Evolutionary conservation across 2,113 vertebrate species (phyloP), one percentile per base, ranked within the genome.

Genomic region (Tichodroma muraria): DNA sequence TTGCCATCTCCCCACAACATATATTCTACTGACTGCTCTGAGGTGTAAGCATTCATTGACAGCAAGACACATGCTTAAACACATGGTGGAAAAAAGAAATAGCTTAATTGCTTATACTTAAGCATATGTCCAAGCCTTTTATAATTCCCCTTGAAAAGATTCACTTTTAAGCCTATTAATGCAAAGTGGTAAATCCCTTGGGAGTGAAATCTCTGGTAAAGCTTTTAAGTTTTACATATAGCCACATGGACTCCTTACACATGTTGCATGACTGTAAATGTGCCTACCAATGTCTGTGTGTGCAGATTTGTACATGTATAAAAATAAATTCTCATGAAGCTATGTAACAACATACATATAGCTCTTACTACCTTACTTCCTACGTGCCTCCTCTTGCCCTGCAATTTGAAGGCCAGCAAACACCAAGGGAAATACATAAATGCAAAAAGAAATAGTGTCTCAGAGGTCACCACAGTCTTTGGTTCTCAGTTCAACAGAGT

Each of bases 261-360:
- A 2, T 11, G 3, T 38, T 52, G 9, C 4, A 30, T 68, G 28
- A 64, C 37, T 68, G 44, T 16, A 17, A 50, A 27, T 15, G 3
- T 49, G 5, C 2, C 0, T 18, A 20, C 38, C 1, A 1, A 13
- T 61, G 66, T 83, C 11, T 86, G 3, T 27, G 10, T 42, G 2
- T 27, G 23, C 28, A 20, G 11, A 35, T 52, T 44, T 40, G 35
- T 30, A 42, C 4, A 7, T 7, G 12, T 11, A 23, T 30, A 9
- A 56, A 78, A 80, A 47, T n/a, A 37, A 27, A 35, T 35, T 56
- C 23, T 64, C 30, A 33, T 61, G 6, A 72, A 90, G 17, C 11
- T 56, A 2, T n/a, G 2, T 35, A 47, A 61, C 4, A 31, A 37
- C 11, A 28, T 25, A 44, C 8, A 40, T 37, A 22, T 44, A 57